Percentiles rank a stretch among this genome's conserved stretches.
phyloP scores from a whole-genome alignment of 1,140 invertebrate species.

The Drosophila nannoptera region DNA sequence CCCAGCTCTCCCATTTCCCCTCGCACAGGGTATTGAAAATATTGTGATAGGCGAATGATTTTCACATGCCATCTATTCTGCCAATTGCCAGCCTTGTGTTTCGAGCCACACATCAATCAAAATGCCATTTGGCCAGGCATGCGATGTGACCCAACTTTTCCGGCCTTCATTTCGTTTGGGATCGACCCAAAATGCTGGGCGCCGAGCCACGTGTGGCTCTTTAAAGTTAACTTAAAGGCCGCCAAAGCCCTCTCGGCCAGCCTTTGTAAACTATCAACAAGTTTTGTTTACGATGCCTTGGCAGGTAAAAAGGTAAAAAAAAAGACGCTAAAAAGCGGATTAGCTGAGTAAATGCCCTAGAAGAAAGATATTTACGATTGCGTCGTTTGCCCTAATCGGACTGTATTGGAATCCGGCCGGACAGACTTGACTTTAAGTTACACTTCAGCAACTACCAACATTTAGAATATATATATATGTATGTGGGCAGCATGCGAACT shows the following conservation, averaged over 20 bases:
- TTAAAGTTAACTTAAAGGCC: conserved; percentile 54
- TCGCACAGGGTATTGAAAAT: not conserved
- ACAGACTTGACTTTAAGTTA: not conserved
- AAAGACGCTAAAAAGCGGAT: not conserved
- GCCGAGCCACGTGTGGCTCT: conserved; percentile 61
- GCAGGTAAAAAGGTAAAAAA: conserved; percentile 1
- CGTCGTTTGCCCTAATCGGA: not conserved
- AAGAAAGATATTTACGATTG: not conserved
- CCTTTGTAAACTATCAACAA: conserved; percentile 63
- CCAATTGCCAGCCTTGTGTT: conserved; percentile 46
- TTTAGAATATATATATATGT: not conserved
- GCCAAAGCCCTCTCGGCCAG: conserved; percentile 13
- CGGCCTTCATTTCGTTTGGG: conserved; percentile 21
- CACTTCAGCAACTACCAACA: not conserved
- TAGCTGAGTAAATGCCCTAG: not conserved
- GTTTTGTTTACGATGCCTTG: conserved; percentile 40
- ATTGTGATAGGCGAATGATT: conserved; percentile 31
- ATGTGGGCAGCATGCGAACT: not conserved
- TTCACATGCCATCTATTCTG: conserved; percentile 16
- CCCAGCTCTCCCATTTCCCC: not conserved
- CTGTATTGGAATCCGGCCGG: not conserved
- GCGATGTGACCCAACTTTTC: conserved; percentile 30
- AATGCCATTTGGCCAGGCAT: conserved; percentile 61
- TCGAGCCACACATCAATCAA: conserved; percentile 70
- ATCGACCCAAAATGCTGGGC: not conserved